Evolutionary conservation across 2,113 vertebrate genomes (phyloP), one percentile per base, ranked within the genome.

Genomic region (Anser brachyrhynchus): DNA sequence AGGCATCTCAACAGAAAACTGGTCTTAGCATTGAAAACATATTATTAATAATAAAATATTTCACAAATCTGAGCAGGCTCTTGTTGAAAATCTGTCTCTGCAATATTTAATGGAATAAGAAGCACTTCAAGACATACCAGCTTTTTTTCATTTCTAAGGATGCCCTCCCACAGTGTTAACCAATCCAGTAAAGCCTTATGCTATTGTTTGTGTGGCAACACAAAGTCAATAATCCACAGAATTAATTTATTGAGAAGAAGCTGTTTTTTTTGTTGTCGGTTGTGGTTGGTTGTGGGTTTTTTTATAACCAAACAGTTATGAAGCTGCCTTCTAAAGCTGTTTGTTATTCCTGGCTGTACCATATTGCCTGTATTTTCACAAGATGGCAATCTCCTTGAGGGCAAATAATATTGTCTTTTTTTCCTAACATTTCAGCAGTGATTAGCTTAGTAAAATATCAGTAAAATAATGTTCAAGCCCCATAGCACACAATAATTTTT

Each of bases 191-290:
- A 87, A 86, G 59, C 22, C 26, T 94, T 66, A 51, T n/a, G 26
- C 12, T 87, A 29, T 37, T 86, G 9, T 78, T 88, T 59, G 39
- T 41, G 62, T 29, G 71, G 44, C 71, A 89, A 75, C 31, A 59
- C 28, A 52, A 67, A 87, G 65, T 83, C 81, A 87, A 51, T 87
- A 95, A 90, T 82, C 70, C 59, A 75, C 62, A 85, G 78, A 87
- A 82, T 70, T 95, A 92, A 95, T 87, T 91, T 89, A 71, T 75
- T 51, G 57, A 78, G 66, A 89, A 88, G 25, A 93, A 90, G 33
- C 22, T 57, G 19, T 28, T 76, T 80, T 22, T 2, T 75, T 86
- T 23, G 20, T 49, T 49, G 46, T 49, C 22, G 46, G 22, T 49
- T 49, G 46, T 54, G 25, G 52, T 54, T 55, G 23, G 8, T 54